Evolutionary conservation across 23 tunicate species (phyloP).

Genomic region (Ciona savignyi): DNA sequence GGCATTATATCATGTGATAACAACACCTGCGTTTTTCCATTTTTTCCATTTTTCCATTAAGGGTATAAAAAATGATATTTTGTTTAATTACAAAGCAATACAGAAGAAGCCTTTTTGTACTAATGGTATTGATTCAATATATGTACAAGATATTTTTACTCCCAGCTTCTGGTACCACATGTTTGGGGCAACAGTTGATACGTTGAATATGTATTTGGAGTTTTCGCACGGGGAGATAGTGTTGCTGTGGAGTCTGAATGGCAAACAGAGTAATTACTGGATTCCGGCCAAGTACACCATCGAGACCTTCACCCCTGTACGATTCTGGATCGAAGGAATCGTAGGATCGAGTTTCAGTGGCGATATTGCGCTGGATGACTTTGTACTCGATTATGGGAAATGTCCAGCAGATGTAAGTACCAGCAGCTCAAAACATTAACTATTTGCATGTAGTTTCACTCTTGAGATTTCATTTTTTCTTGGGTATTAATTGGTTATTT

Average conservation of each 20-base stretch:
- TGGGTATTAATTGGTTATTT: too few species aligned
- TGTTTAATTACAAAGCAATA: too few species aligned
- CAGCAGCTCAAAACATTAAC: too few species aligned
- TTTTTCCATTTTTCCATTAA: too few species aligned
- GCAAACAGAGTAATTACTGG: constrained; percentile 69
- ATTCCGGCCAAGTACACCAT: constrained; percentile 50
- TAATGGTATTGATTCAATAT: too few species aligned
- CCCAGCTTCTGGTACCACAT: constrained; percentile 89
- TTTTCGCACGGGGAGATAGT: constrained; percentile 22
- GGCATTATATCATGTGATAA: too few species aligned
- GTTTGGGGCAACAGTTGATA: constrained; percentile 59
- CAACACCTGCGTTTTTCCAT: too few species aligned
- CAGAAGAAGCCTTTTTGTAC: too few species aligned
- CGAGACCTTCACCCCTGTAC: constrained; percentile 37
- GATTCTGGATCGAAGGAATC: constrained; percentile 68
- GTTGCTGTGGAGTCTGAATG: constrained; percentile 44
- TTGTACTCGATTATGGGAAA: constrained; percentile 11
- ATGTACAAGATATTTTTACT: constrained; percentile 2
- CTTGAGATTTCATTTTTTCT: too few species aligned
- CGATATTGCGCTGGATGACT: constrained; percentile 86
- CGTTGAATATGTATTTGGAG: constrained; percentile 78
- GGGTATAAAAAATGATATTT: too few species aligned
- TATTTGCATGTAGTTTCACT: too few species aligned
- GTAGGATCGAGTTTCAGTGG: constrained; percentile 62
- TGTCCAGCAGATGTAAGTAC: constrained; percentile 72